Conservation (phyloP, 2,113 vertebrate species). For the Acanthisitta chloris region DNA sequence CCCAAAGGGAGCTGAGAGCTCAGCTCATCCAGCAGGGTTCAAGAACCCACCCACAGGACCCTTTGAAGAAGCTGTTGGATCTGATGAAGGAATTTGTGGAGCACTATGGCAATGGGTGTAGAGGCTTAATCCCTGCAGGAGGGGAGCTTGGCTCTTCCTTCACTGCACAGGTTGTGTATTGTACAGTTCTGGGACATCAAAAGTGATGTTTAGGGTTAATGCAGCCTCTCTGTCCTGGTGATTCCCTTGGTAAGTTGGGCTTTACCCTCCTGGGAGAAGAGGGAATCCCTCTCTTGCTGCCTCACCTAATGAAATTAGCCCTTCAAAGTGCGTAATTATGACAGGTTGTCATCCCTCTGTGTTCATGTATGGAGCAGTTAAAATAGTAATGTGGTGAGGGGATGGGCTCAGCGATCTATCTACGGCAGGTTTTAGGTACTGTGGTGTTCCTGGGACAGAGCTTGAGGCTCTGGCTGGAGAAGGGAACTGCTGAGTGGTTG, state of each 20-base stretch:
- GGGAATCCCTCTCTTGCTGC: neutral
- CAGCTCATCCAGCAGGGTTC: neutral
- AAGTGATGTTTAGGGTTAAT: too few species aligned
- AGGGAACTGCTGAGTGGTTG: neutral
- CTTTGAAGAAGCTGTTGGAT: neutral
- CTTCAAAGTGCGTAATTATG: accelerated
- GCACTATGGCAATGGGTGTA: neutral
- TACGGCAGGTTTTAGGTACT: accelerated
- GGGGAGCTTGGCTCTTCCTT: neutral
- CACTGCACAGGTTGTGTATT: accelerated
- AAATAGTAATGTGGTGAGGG: accelerated
- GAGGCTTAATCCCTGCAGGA: neutral
- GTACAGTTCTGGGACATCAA: neutral
- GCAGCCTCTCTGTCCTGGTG: neutral
- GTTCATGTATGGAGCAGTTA: neutral
- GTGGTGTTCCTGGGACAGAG: accelerated
- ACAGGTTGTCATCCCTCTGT: accelerated
- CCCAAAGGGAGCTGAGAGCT: neutral
- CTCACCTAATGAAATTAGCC: neutral
- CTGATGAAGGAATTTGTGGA: neutral
- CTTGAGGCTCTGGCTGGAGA: neutral
- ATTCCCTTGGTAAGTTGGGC: neutral
- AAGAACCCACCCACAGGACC: neutral
- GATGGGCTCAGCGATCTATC: neutral
- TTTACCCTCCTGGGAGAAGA: neutral